phyloP scores from a whole-genome alignment of 1,140 invertebrate species.

The Camponotus vicinus region DNA sequence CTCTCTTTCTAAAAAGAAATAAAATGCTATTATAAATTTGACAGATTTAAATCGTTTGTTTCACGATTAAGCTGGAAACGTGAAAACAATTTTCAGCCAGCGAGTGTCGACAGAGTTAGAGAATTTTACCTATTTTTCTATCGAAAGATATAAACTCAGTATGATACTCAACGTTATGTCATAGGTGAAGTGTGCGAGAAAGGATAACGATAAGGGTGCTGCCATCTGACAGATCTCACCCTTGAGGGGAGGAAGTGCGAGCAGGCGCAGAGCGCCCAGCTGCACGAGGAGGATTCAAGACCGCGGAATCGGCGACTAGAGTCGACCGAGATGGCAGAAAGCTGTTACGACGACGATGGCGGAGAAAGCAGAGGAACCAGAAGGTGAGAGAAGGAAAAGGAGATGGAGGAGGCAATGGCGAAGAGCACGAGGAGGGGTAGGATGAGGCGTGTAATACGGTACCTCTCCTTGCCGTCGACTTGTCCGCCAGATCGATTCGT shows the following conservation, averaged over 20 bases:
- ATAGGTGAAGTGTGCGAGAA: neutral
- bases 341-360: slow-evolving; percentile 52
- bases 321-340: slow-evolving; percentile 42
- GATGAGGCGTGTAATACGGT: slow-evolving; percentile 55
- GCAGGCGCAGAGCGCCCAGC: slow-evolving; percentile 57
- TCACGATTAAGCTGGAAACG: slow-evolving; percentile 26
- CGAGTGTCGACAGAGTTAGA: slow-evolving; percentile 36
- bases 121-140: slow-evolving; percentile 18
- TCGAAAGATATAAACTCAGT: slow-evolving; percentile 25
- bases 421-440: slow-evolving; percentile 25
- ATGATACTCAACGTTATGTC: slow-evolving; percentile 31
- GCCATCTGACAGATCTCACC: slow-evolving; percentile 52
- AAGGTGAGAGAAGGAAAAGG: slow-evolving; percentile 50
- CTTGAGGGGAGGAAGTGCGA: slow-evolving; percentile 49
- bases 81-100: slow-evolving; percentile 37
- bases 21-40: slow-evolving; percentile 20
- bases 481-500: slow-evolving; percentile 63
- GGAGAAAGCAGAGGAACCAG: slow-evolving; percentile 51
- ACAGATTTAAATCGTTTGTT: slow-evolving; percentile 17
- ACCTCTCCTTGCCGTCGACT: slow-evolving; percentile 61
- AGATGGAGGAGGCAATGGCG: slow-evolving; percentile 25
- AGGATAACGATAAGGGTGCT: slow-evolving; percentile 52
- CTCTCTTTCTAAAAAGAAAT: neutral
- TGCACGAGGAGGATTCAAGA: slow-evolving; percentile 36
- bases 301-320: slow-evolving; percentile 54